A percentile compares a stretch with the other conserved stretches of the same genome.
phyloP scores from a whole-genome alignment of 2,113 vertebrate genomes.

The Uropsilus gracilis region DNA sequence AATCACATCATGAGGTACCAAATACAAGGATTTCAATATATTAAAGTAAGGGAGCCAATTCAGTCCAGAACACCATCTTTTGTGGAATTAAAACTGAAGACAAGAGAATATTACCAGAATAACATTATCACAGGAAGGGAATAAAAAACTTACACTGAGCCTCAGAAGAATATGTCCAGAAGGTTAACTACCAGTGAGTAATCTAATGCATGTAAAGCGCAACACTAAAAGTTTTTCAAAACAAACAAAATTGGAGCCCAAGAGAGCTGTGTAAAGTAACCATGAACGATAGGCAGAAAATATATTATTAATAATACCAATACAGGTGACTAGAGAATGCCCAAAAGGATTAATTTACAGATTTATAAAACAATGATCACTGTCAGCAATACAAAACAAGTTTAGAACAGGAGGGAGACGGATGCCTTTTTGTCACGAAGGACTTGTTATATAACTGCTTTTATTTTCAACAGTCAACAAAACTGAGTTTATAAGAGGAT shows the following conservation, averaged over 20 bases:
- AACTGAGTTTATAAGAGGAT: background rate
- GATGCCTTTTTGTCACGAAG: background rate
- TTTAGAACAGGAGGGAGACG: background rate
- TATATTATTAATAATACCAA: background rate
- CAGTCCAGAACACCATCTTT: background rate
- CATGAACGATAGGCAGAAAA: background rate
- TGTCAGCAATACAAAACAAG: background rate
- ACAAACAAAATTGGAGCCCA: background rate
- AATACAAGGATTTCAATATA: background rate
- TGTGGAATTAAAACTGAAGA: background rate
- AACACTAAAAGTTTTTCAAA: background rate
- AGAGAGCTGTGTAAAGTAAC: background rate
- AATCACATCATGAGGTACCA: background rate
- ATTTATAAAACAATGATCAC: background rate
- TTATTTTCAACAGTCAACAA: background rate
- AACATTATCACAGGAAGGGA: background rate
- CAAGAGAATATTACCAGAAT: background rate
- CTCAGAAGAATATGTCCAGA: background rate
- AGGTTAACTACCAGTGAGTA: background rate
- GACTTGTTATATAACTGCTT: background rate
- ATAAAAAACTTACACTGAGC: background rate
- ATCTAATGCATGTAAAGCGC: background rate
- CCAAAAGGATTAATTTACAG: background rate
- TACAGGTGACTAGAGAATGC: background rate
- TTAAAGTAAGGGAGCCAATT: background rate